Percentiles rank a stretch among this genome's conserved stretches.
phyloP scores from a whole-genome alignment of 2,888 invertebrate genomes.

The Mechanitis mazaeus region DNA sequence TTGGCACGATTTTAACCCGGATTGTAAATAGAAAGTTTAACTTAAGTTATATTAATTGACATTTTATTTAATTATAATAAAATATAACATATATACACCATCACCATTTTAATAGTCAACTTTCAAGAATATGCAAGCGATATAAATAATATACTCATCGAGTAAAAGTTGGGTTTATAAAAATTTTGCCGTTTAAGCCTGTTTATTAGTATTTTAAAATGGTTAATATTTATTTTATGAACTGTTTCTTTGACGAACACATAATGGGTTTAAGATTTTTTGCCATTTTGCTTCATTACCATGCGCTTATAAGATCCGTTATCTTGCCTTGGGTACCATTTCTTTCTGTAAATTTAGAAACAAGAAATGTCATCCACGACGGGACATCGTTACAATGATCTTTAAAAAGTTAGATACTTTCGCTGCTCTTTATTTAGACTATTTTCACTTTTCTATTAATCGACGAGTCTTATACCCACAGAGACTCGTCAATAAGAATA shows the following conservation, averaged over 20 bases:
- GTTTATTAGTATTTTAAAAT: too few relatives aligned
- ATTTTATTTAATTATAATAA: too few relatives aligned
- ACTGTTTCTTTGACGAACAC: background rate
- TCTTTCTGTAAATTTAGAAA: conserved; percentile 43
- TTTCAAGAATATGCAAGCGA: too few relatives aligned
- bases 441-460: conserved; percentile 69
- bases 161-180: too few relatives aligned
- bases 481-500: conserved; percentile 27
- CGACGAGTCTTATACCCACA: conserved; percentile 30
- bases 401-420: conserved; percentile 59
- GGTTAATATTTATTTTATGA: too few relatives aligned
- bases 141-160: too few relatives aligned
- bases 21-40: too few relatives aligned
- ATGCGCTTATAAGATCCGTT: conserved; percentile 22
- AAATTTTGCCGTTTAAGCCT: too few relatives aligned
- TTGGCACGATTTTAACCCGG: too few relatives aligned
- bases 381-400: conserved; percentile 64
- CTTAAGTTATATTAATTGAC: too few relatives aligned
- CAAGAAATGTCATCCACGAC: conserved; percentile 45
- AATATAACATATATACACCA: too few relatives aligned
- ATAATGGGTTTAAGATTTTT: background rate
- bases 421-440: conserved; percentile 64
- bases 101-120: too few relatives aligned
- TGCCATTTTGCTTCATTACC: background rate
- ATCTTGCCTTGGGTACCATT: conserved; percentile 23